phyloP scores from a whole-genome alignment of 2,113 vertebrate genomes.

The Turnix velox region DNA sequence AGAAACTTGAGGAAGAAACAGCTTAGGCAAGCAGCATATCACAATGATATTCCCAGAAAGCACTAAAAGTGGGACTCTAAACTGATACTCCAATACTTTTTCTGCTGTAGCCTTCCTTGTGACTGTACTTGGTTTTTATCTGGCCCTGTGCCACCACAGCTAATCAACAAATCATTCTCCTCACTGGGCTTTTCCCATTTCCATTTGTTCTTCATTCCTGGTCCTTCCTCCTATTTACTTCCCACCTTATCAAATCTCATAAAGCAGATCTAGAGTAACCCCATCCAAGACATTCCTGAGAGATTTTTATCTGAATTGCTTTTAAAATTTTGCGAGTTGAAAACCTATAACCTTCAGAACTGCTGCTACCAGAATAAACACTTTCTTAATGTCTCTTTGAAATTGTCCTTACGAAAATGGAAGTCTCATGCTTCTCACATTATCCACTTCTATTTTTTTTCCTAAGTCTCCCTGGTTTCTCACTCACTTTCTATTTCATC shows the following conservation, averaged over 20 bases:
- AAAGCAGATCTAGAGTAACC: background rate
- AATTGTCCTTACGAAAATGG: background rate
- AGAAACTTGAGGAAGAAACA: background rate
- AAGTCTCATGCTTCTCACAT: background rate
- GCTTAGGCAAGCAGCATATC: background rate
- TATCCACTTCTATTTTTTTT: background rate
- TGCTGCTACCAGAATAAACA: background rate
- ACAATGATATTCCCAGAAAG: background rate
- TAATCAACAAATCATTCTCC: background rate
- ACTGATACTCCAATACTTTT: background rate
- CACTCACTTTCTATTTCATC: background rate
- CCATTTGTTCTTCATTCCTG: background rate
- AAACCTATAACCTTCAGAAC: conserved; percentile 10
- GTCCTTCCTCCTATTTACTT: background rate
- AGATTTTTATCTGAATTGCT: background rate
- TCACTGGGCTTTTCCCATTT: background rate
- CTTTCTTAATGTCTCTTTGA: background rate
- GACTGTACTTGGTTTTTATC: background rate
- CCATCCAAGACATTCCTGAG: background rate
- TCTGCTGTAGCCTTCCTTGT: accelerated
- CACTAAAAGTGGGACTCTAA: background rate
- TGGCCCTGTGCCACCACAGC: background rate
- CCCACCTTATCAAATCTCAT: background rate
- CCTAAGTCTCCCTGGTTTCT: background rate
- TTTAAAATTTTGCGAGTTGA: background rate